Conservation (phyloP, 2,113 vertebrate species). For the Burhinus oedicnemus region DNA sequence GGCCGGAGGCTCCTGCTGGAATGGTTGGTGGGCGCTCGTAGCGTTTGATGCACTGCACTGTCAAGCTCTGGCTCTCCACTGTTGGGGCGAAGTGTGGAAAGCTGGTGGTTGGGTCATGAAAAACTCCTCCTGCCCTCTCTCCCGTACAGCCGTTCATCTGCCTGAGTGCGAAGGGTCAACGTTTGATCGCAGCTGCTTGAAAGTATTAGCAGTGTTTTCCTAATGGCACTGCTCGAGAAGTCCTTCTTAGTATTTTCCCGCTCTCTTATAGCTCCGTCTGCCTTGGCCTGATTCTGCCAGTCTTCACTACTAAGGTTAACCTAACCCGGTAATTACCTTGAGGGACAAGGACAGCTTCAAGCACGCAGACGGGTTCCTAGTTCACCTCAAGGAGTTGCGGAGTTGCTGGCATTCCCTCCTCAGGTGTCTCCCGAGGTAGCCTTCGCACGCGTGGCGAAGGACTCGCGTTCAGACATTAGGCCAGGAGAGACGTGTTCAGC, state of each 20-base stretch:
- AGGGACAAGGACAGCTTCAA: neutral
- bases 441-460: neutral
- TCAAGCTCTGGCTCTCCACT: neutral
- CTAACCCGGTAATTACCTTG: neutral
- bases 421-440: neutral
- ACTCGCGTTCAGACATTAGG: too few relatives aligned
- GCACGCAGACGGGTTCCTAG: neutral
- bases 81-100: neutral
- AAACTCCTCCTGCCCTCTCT: neutral
- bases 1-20: neutral
- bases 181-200: neutral
- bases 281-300: neutral
- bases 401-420: neutral
- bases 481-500: neutral
- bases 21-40: neutral
- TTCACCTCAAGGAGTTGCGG: too few relatives aligned
- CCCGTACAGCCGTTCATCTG: too few relatives aligned
- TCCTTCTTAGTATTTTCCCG: neutral
- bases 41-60: neutral
- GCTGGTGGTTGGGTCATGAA: neutral
- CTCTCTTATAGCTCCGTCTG: neutral
- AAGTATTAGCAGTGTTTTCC: neutral
- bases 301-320: neutral
- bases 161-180: neutral
- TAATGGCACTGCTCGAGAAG: neutral